These are phyloP conservation scores for Verasper variegatus DNA, from an alignment of 2,113 vertebrate genomes.

Conservation along the genomic window DNA sequence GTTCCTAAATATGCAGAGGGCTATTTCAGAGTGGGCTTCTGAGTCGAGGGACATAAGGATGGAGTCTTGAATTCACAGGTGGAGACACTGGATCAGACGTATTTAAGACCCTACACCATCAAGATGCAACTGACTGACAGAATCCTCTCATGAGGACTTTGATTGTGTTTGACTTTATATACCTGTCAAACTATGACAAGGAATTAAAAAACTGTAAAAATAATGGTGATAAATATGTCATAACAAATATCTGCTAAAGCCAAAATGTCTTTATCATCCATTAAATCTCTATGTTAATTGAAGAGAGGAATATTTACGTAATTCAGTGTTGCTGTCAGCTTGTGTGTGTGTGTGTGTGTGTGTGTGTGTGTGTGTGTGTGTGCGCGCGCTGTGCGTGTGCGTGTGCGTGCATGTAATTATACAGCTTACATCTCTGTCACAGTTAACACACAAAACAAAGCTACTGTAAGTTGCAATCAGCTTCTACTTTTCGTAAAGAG, in stretches of 20 bases:
- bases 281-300: background rate
- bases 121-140: background rate
- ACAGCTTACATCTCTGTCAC: background rate
- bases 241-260: background rate
- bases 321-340: background rate
- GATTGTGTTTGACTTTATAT: background rate
- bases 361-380: no score
- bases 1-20: background rate
- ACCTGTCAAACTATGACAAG: background rate
- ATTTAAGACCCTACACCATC: background rate
- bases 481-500: background rate
- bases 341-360: background rate
- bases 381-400: no score
- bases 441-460: background rate
- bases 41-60: background rate
- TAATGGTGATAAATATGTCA: background rate
- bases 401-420: background rate
- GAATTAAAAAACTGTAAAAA: background rate
- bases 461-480: background rate
- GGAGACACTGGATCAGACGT: conserved; percentile 1
- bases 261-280: background rate
- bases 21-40: conserved; percentile 5
- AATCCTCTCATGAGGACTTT: background rate
- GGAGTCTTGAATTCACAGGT: background rate
- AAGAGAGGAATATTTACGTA: conserved; percentile 4